Evolutionary conservation across 2,113 vertebrate species (phyloP).

Genomic region (Sakesphorus luctuosus): DNA sequence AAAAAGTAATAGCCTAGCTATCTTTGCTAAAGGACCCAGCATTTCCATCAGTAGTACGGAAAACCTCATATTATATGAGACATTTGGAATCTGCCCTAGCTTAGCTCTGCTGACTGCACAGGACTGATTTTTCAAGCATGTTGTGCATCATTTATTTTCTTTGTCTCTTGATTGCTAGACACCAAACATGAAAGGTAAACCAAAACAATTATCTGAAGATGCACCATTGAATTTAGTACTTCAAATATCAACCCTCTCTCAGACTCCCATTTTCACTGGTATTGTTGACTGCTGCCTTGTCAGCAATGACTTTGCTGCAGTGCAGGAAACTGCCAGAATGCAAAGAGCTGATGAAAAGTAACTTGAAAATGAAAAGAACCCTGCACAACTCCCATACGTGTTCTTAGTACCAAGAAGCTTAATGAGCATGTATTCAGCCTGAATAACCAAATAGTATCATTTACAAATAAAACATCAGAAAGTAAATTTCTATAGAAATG

Average conservation of each 20-base stretch:
- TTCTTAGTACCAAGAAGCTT: not conserved
- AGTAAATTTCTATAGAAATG: slow-evolving; percentile 34
- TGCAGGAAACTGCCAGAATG: slow-evolving; percentile 31
- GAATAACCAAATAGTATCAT: not conserved
- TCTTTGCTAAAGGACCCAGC: not conserved
- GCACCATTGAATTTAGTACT: not conserved
- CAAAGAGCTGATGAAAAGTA: not conserved
- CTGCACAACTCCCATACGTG: not conserved
- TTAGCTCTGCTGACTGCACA: not conserved
- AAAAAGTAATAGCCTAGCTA: not conserved
- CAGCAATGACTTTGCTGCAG: slow-evolving; percentile 50
- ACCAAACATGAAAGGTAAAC: not conserved
- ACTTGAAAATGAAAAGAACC: not conserved
- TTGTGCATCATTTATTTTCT: not conserved
- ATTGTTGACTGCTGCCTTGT: not conserved
- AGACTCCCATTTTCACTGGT: not conserved
- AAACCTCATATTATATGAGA: not conserved
- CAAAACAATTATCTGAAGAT: not conserved
- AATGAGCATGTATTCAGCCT: slow-evolving; percentile 15
- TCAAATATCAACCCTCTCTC: not conserved
- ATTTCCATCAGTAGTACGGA: not conserved
- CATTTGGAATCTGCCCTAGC: not conserved
- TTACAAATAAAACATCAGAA: slow-evolving; percentile 43
- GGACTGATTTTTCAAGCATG: not conserved
- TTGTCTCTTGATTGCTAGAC: not conserved